Conservation (phyloP, 2,113 vertebrate genomes). For the Tympanuchus pallidicinctus region DNA sequence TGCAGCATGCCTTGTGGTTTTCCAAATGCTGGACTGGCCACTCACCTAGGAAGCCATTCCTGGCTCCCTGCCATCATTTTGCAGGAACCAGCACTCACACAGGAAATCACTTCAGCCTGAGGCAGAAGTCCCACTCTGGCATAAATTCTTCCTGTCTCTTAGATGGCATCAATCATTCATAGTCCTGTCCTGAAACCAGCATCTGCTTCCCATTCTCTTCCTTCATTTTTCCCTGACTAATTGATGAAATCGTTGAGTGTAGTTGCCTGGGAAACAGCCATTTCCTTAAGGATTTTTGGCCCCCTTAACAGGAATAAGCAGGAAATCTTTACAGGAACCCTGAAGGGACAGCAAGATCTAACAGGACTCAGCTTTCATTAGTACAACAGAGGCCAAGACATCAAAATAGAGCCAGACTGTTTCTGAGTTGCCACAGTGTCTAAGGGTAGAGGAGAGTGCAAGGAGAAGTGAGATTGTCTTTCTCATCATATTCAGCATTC, state of each 20-base stretch:
- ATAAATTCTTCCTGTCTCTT: conserved; percentile 8
- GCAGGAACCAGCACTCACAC: neutral
- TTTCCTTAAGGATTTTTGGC: conserved; percentile 37
- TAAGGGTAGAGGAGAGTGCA: neutral
- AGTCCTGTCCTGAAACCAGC: neutral
- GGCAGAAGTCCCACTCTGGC: neutral
- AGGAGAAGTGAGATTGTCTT: neutral
- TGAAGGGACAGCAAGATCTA: neutral
- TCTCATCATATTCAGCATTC: neutral
- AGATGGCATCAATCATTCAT: conserved; percentile 44
- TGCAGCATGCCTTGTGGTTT: neutral
- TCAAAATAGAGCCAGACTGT: neutral
- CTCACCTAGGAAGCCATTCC: neutral
- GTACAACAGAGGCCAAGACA: neutral
- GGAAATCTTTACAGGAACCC: conserved; percentile 28
- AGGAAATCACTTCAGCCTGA: conserved; percentile 20
- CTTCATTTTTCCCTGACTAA: conserved; percentile 51
- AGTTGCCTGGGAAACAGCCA: conserved; percentile 14
- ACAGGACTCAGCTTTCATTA: neutral
- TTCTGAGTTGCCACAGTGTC: neutral
- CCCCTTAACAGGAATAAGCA: neutral
- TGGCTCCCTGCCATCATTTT: conserved; percentile 16
- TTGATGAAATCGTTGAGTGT: conserved; percentile 43
- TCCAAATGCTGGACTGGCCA: neutral
- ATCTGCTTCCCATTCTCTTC: conserved; percentile 58